Percentiles rank a stretch among this genome's conserved stretches.
These are phyloP conservation scores for Pollenia angustigena DNA, from an alignment of 2,888 invertebrate species.

Conservation along the genomic window DNA sequence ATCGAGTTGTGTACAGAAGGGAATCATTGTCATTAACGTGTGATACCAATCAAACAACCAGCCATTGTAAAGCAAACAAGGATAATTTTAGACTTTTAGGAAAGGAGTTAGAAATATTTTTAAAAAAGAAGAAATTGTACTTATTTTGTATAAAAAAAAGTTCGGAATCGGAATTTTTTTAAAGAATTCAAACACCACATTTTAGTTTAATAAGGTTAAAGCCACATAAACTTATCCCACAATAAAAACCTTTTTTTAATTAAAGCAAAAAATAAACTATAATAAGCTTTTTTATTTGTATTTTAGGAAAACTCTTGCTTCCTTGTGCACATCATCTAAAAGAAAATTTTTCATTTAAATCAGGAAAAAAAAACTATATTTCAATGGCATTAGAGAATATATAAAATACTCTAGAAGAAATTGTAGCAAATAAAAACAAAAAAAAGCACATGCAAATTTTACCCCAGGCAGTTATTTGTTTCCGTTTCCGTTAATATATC, in stretches of 20 bases:
- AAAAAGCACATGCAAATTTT: conserved; percentile 59
- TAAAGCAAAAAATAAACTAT: conserved; percentile 50
- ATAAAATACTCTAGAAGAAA: conserved; percentile 11
- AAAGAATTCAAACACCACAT: neutral
- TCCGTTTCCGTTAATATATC: conserved; percentile 52
- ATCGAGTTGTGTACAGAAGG: conserved; percentile 16
- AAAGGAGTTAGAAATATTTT: neutral
- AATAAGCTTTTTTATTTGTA: conserved; percentile 42
- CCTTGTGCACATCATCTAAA: neutral
- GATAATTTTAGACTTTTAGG: neutral
- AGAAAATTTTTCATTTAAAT: conserved; percentile 8
- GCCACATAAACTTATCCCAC: conserved; percentile 1
- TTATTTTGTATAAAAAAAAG: too few relatives aligned
- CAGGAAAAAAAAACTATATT: neutral
- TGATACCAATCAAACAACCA: neutral
- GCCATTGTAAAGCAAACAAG: neutral
- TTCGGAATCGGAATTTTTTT: too few relatives aligned
- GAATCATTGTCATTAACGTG: neutral
- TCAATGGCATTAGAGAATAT: neutral
- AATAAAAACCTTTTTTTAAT: conserved; percentile 56
- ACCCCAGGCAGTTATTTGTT: conserved; percentile 68
- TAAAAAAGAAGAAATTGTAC: neutral
- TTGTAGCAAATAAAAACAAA: conserved; percentile 21
- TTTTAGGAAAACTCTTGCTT: conserved; percentile 54
- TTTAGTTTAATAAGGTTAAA: neutral